Conservation (phyloP, 2,888 invertebrate genomes). For the Brassicogethes aeneus region DNA sequence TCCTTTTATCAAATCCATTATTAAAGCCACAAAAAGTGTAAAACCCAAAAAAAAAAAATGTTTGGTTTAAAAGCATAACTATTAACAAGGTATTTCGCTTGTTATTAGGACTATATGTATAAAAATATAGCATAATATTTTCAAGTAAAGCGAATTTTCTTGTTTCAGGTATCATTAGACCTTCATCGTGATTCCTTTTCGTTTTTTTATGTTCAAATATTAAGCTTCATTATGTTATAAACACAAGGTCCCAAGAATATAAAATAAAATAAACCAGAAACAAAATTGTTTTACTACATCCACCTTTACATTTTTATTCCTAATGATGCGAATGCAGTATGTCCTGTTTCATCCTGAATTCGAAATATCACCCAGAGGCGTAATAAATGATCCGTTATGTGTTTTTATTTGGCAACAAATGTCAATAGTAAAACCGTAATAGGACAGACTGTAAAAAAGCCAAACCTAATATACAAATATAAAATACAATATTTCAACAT, state of each 20-base stretch:
- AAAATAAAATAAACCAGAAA: background rate
- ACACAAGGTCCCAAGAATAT: background rate
- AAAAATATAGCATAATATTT: too few relatives aligned
- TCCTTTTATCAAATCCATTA: too few relatives aligned
- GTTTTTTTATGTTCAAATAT: background rate
- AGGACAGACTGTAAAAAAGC: too few relatives aligned
- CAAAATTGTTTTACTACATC: background rate
- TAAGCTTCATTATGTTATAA: background rate
- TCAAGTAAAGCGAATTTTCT: too few relatives aligned
- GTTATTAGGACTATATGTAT: background rate
- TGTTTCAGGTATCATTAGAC: background rate
- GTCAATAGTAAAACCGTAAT: background rate
- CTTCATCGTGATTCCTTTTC: background rate
- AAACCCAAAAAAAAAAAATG: too few relatives aligned
- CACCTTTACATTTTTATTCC: constrained; percentile 1
- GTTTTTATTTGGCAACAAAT: constrained; percentile 1
- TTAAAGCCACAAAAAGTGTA: too few relatives aligned
- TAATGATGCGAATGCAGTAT: background rate
- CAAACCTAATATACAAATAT: too few relatives aligned
- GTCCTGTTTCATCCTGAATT: background rate
- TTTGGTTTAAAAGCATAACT: too few relatives aligned
- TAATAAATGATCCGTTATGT: background rate
- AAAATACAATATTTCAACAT: too few relatives aligned
- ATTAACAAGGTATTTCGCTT: too few relatives aligned
- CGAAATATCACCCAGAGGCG: background rate